Conservation (phyloP, 2,797 vertebrate species). For the Anguilla obscura region DNA sequence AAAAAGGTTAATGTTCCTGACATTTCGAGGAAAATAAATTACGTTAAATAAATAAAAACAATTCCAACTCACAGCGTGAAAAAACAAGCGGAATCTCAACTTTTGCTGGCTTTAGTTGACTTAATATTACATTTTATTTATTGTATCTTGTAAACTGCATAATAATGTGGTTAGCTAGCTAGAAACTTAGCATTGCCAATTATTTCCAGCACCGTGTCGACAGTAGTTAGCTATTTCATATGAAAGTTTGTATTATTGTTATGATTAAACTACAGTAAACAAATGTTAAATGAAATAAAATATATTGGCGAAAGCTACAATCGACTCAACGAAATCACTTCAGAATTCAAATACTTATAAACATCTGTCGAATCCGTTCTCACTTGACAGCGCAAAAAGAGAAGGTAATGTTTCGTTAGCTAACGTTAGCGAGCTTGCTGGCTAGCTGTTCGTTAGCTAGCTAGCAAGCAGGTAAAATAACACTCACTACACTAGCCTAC, state of each 20-base stretch:
- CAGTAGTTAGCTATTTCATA: neutral
- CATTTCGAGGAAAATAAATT: neutral
- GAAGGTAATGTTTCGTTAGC: neutral
- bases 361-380: neutral
- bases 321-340: neutral
- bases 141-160: neutral
- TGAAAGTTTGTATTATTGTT: neutral
- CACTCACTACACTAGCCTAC: neutral
- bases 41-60: neutral
- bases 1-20: neutral
- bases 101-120: neutral
- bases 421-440: slow-evolving; percentile 10
- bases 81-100: neutral
- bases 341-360: neutral
- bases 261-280: neutral
- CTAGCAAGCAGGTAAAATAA: slow-evolving; percentile 13
- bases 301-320: neutral
- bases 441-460: neutral
- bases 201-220: neutral
- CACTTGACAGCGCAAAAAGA: slow-evolving; percentile 6
- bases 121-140: neutral
- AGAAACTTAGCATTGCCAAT: neutral
- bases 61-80: neutral
- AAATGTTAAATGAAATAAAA: neutral
- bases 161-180: neutral